Percentiles rank a stretch among this genome's conserved stretches.
Conservation (phyloP, 2,888 invertebrate species). For the Drosophila lacicola region DNA sequence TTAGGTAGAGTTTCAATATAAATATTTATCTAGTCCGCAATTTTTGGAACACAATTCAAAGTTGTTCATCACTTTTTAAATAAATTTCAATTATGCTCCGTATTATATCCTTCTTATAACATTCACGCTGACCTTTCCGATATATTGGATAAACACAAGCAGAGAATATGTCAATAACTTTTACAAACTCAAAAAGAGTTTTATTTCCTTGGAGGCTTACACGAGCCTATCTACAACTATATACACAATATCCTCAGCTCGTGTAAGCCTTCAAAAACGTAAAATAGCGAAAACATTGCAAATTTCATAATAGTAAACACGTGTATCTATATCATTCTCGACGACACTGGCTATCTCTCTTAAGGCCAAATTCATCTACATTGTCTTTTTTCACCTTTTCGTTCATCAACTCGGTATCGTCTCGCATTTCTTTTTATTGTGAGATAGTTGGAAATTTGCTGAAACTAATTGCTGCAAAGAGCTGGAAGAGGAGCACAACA, state of each 20-base stretch:
- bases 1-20: no score
- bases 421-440: conserved; percentile 49
- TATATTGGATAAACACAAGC: no score
- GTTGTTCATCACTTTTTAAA: no score
- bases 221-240: no score
- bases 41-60: no score
- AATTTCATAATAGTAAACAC: conserved; percentile 16
- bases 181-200: neutral
- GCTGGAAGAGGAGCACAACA: conserved; percentile 4
- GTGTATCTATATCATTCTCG: conserved; percentile 3
- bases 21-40: no score
- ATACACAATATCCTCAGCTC: neutral
- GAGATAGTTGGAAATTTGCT: conserved; percentile 47
- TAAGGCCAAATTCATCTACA: conserved; percentile 14
- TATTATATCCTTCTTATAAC: no score
- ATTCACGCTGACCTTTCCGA: no score
- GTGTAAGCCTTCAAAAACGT: conserved; percentile 3
- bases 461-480: conserved; percentile 58
- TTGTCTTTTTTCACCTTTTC: conserved; percentile 8
- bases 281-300: neutral
- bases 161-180: no score
- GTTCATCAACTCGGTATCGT: conserved; percentile 7
- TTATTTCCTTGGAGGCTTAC: no score
- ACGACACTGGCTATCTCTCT: conserved; percentile 11
- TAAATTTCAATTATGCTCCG: no score